Base-by-base conservation (phyloP, 2,888 invertebrate genomes). In the Lapara coniferarum region DNA sequence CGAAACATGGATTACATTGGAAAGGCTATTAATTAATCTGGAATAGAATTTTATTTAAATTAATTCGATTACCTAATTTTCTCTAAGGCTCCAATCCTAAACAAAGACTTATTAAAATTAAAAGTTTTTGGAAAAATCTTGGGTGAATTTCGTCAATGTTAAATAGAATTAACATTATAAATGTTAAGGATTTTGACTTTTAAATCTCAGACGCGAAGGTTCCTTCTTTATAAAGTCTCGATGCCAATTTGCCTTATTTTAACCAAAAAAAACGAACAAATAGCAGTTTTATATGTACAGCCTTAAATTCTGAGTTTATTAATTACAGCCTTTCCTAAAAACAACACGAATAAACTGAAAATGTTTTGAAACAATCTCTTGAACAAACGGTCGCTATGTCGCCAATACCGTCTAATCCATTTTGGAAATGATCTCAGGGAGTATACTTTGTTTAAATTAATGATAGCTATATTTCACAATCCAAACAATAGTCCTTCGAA, bases 371-470 rank as follows among this genome's bases (percentile, higher is more conserved):
- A 74, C 75, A 75, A 86, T 84, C 77, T 75, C 81, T 86, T 84
- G 84, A 83, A 81, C 74, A 81, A 85, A 82, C 80, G 81, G 80
- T 80, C 81, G 79, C 83, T 85, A 85, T 82, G 80, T 81, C 81
- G 79, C 83, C 86, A 85, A 84, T 83, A 81, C 76, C 80, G 78
- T 75, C 77, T 81, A 83, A 87, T 88, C 86, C 83, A 82, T 87
- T 87, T 78, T 73, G 82, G 80, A 79, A 78, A 78, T 78, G 80
- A 77, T 79, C 78, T 74, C 78, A 75, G 79, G 77, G 78, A 85
- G 80, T 80, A 85, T 86, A 88, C 87, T 89, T 89, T 88, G 87
- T 88, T 89, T 87, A 86, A 88, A 87, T 86, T 84, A 89, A 89
- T 87, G 86, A 82, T 81, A 71, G 74, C 81, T 80, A 88, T 87